Evolutionary conservation across 2,113 vertebrate genomes (phyloP).

Genomic region (Ursus arctos): DNA sequence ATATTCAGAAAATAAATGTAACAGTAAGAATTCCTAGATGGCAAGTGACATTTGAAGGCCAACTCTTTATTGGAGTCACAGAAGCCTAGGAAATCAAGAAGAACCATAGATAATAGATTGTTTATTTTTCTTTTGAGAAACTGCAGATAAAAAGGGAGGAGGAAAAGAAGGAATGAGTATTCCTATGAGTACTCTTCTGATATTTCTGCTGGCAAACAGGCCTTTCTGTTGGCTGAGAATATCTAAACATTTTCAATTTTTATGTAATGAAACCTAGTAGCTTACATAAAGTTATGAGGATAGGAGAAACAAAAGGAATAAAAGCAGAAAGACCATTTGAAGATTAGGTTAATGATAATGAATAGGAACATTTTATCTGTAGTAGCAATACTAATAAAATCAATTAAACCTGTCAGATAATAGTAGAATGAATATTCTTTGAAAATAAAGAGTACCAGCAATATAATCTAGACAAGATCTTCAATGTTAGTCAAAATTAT

Average conservation of each 20-base stretch:
- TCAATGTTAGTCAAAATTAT: background rate
- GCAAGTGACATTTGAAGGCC: background rate
- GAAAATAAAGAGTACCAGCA: background rate
- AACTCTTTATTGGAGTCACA: background rate
- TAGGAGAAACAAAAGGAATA: background rate
- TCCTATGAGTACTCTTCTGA: background rate
- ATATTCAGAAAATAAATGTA: background rate
- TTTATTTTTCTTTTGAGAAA: background rate
- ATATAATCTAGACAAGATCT: background rate
- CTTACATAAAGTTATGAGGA: background rate
- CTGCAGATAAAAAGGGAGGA: background rate
- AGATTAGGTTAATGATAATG: background rate
- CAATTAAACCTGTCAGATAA: background rate
- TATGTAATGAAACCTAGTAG: background rate
- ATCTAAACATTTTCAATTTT: background rate
- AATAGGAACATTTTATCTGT: background rate
- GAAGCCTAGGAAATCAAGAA: background rate
- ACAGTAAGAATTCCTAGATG: background rate
- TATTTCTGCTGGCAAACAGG: background rate
- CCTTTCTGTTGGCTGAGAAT: background rate
- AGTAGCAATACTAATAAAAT: background rate
- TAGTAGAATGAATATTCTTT: background rate
- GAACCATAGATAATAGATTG: background rate
- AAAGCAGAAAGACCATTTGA: background rate
- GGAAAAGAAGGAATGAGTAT: background rate